A percentile compares a stretch with the other conserved stretches of the same genome.
Evolutionary conservation across 1,140 invertebrate species (phyloP).

Genomic region (Rhopalosiphum maidis): DNA sequence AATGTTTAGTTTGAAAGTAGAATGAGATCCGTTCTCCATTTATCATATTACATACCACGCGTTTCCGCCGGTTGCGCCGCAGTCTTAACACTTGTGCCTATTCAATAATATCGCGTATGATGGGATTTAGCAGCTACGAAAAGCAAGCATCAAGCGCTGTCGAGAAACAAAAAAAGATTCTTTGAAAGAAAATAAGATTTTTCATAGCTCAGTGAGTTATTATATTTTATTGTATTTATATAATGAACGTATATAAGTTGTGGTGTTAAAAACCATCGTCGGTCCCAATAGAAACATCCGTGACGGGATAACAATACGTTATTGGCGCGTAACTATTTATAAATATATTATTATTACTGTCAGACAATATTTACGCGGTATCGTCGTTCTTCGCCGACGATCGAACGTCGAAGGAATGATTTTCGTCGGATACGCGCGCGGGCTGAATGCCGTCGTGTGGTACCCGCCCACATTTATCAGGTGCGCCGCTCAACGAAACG

Average conservation of each 20-base stretch:
- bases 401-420: background rate
- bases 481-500: background rate
- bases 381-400: background rate
- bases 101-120: background rate
- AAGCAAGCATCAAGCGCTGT: background rate
- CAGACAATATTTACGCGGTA: background rate
- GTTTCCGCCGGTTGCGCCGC: background rate
- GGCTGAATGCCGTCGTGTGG: background rate
- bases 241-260: background rate
- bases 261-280: background rate
- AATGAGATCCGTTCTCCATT: conserved; percentile 51
- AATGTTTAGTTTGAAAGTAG: conserved; percentile 51
- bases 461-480: conserved; percentile 39
- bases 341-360: background rate
- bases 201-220: too few relatives aligned
- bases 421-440: background rate
- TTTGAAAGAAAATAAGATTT: background rate
- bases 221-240: background rate
- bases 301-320: background rate
- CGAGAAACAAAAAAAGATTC: background rate
- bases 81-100: background rate
- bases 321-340: background rate
- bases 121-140: too few relatives aligned
- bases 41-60: background rate
- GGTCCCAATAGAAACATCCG: background rate